A percentile compares a stretch with the other conserved stretches of the same genome.
Evolutionary conservation across 2,113 vertebrate species (phyloP).

Genomic region (Apodemus sylvaticus): DNA sequence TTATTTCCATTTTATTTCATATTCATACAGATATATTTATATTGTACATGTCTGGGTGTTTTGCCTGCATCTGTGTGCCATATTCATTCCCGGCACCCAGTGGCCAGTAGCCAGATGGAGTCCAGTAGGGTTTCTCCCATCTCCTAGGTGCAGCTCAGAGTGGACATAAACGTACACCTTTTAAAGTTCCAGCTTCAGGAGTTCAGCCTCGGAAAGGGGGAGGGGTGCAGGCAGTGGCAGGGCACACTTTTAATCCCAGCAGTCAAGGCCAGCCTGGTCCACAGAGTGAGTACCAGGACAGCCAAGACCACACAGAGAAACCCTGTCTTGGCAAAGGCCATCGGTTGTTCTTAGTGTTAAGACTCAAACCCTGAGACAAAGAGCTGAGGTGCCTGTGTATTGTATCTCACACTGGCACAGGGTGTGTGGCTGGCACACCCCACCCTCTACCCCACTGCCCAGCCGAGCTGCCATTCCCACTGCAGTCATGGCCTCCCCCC

Average conservation of each 20-base stretch:
- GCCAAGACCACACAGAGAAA: background rate
- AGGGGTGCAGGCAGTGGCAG: background rate
- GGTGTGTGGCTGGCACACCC: no score
- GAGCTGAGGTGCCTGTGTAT: background rate
- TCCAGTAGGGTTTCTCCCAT: background rate
- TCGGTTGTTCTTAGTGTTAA: background rate
- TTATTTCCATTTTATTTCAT: background rate
- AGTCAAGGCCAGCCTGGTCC: background rate
- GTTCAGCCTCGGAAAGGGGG: background rate
- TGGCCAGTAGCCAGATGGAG: background rate
- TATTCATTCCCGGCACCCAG: background rate
- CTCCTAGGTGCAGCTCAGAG: background rate
- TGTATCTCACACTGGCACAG: background rate
- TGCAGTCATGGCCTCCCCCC: background rate
- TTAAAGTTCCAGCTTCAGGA: background rate
- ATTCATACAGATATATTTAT: background rate
- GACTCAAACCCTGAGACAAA: background rate
- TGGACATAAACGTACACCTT: background rate
- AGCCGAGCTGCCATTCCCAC: no score
- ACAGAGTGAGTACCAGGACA: background rate
- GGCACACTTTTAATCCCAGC: background rate
- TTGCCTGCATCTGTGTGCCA: background rate
- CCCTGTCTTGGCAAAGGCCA: background rate
- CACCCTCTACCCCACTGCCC: no score
- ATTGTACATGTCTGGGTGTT: background rate